A percentile compares a stretch with the other conserved stretches of the same genome.
These are phyloP conservation scores for Parnassius smintheus DNA, from an alignment of 2,888 invertebrate genomes.

Conservation along the genomic window DNA sequence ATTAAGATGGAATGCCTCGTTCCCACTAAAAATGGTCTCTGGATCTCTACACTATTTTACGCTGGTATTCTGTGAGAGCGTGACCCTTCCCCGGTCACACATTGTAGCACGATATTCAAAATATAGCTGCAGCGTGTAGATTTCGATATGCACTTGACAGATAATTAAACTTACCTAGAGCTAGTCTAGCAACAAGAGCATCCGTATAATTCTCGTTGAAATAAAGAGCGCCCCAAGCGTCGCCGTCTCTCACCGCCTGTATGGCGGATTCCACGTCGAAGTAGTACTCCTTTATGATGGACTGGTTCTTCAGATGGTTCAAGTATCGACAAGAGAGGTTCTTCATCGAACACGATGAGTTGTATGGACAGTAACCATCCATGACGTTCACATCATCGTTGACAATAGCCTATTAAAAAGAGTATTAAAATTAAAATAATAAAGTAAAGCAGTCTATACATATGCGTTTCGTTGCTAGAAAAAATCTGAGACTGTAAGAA, in stretches of 20 bases:
- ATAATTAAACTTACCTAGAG: slow-evolving; percentile 78
- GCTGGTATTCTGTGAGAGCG: no score
- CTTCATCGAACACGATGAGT: slow-evolving; percentile 85
- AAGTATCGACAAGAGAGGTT: slow-evolving; percentile 91
- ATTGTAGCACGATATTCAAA: no score
- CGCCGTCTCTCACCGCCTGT: slow-evolving; percentile 86
- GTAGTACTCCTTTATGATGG: slow-evolving; percentile 86
- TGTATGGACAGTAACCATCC: slow-evolving; percentile 77
- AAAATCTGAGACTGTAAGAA: no score
- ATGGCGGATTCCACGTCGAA: slow-evolving; percentile 84
- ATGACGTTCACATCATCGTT: slow-evolving; percentile 68
- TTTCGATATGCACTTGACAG: no score
- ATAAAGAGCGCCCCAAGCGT: slow-evolving; percentile 94
- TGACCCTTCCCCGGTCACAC: no score
- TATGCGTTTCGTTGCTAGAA: no score
- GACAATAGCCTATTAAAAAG: slow-evolving; percentile 62
- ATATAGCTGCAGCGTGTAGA: no score
- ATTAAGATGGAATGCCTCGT: no score
- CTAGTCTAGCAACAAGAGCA: slow-evolving; percentile 90
- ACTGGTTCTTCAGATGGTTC: slow-evolving; percentile 85
- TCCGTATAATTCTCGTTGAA: slow-evolving; percentile 95
- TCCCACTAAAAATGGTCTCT: no score
- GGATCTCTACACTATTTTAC: no score
- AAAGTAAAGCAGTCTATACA: no score
- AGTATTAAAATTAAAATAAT: no score